Evolutionary conservation across 2,113 vertebrate species (phyloP).

Genomic region (Sinocyclocheilus rhinocerous): DNA sequence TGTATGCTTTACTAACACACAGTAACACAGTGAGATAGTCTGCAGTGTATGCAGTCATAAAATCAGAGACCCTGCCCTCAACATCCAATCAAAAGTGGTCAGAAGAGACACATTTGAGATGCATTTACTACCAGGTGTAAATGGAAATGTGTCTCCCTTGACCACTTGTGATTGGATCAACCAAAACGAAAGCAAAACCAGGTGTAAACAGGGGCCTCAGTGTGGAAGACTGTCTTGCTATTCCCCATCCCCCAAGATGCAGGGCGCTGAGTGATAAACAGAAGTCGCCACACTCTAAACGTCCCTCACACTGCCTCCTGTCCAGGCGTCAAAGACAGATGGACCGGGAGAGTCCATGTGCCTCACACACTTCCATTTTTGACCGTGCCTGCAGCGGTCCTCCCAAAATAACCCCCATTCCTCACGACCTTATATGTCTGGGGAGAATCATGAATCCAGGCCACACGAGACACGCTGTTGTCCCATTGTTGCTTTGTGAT

Average conservation of each 20-base stretch:
- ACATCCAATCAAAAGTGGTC: not conserved
- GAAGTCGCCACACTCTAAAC: constrained; percentile 65
- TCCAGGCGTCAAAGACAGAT: constrained; percentile 71
- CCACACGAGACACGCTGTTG: constrained; percentile 63
- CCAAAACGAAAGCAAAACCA: not conserved
- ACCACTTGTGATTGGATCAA: not conserved
- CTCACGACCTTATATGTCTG: constrained; percentile 86
- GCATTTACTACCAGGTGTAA: not conserved
- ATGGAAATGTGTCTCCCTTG: not conserved
- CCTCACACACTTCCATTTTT: constrained; percentile 68
- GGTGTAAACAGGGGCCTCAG: not conserved
- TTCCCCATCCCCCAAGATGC: not conserved
- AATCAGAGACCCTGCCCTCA: not conserved
- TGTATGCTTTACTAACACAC: not conserved
- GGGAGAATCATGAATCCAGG: constrained; percentile 75
- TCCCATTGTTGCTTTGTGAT: constrained; percentile 51
- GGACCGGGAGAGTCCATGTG: constrained; percentile 52
- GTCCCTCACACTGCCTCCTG: constrained; percentile 67
- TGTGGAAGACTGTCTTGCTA: not conserved
- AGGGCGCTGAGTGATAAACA: constrained; percentile 49
- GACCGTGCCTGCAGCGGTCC: constrained; percentile 75
- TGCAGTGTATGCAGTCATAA: too few relatives aligned
- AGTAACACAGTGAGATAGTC: not conserved
- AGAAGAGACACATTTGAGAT: not conserved
- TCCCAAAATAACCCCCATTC: constrained; percentile 86